phyloP scores from a whole-genome alignment of 2,888 invertebrate species.

The Apodemia hepburni region DNA sequence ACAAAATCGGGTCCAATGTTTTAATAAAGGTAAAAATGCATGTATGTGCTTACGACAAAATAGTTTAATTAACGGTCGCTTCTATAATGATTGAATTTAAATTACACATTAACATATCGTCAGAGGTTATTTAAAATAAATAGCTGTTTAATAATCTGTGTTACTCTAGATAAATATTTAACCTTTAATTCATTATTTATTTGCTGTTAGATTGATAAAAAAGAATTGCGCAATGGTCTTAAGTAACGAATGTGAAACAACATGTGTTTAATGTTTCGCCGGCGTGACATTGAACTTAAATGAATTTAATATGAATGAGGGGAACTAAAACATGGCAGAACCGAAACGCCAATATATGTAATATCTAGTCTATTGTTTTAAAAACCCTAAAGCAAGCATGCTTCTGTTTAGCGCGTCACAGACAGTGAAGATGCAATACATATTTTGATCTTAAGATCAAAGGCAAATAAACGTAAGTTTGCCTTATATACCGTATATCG shows the following conservation, averaged over 20 bases:
- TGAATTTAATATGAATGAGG: slow-evolving; percentile 3
- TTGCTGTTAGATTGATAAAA: not conserved
- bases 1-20: no score
- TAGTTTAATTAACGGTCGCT: not conserved
- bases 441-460: no score
- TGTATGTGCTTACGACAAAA: not conserved
- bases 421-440: no score
- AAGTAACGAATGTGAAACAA: not conserved
- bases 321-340: not conserved
- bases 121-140: slow-evolving; percentile 3
- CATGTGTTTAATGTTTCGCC: not conserved
- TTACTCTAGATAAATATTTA: not conserved
- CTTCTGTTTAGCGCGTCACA: no score
- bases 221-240: not conserved
- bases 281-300: not conserved
- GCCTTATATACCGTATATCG: no score
- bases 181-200: not conserved
- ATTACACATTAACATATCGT: not conserved
- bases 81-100: slow-evolving; percentile 2
- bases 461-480: no score
- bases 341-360: not conserved
- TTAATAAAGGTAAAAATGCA: not conserved
- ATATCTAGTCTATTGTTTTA: no score
- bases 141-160: slow-evolving; percentile 9
- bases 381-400: no score